Percentiles rank a stretch among this genome's conserved stretches.
phyloP scores from a whole-genome alignment of 2,797 vertebrate genomes.

The Crocodylus rhombifer region DNA sequence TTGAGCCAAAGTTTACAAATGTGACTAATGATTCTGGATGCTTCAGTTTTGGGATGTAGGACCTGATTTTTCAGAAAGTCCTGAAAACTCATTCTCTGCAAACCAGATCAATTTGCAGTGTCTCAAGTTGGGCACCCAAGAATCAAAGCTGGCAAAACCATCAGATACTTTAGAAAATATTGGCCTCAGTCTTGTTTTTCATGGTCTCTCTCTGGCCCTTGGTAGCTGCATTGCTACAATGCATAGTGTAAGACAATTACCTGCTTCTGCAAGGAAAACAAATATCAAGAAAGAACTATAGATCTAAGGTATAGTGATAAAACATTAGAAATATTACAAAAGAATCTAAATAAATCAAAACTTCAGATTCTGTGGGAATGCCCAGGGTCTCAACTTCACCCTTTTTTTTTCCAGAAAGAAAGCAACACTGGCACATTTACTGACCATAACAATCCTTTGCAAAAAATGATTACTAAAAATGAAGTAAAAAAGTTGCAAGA shows the following conservation, averaged over 20 bases:
- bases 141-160: not conserved
- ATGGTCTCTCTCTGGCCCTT: not conserved
- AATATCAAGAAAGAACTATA: not conserved
- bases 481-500: not conserved
- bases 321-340: slow-evolving; percentile 49
- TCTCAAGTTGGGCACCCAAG: not conserved
- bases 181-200: fast-evolving
- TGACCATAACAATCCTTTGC: slow-evolving; percentile 1
- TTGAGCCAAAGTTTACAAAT: not conserved
- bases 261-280: slow-evolving; percentile 36
- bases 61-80: not conserved
- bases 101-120: not conserved
- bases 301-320: slow-evolving; percentile 10
- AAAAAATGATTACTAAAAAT: slow-evolving; percentile 35
- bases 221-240: fast-evolving
- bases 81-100: not conserved
- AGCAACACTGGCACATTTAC: not conserved
- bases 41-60: not conserved
- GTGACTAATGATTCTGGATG: not conserved
- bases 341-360: slow-evolving; percentile 4
- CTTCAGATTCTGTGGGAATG: slow-evolving; percentile 12
- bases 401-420: slow-evolving; percentile 35
- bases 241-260: not conserved
- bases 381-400: slow-evolving; percentile 49
- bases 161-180: not conserved